Percentiles rank a stretch among this genome's conserved stretches.
phyloP scores from a whole-genome alignment of 2,888 invertebrate genomes.

The Hoplodrina ambigua region DNA sequence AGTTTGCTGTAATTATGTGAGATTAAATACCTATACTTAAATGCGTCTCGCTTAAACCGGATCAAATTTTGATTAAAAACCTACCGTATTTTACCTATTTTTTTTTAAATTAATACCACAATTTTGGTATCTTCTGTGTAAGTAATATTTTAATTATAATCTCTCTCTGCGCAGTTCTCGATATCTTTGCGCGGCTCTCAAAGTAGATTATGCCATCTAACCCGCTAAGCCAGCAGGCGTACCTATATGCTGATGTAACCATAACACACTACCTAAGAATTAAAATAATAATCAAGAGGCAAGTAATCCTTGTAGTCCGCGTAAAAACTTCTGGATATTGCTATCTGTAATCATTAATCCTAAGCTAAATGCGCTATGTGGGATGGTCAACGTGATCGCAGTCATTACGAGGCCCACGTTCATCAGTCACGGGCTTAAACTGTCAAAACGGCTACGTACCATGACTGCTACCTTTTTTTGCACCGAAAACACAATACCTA shows the following conservation, averaged over 20 bases:
- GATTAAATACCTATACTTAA: constrained; percentile 15
- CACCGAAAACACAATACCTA: constrained; percentile 17
- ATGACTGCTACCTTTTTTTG: constrained; percentile 11
- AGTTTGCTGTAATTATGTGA: constrained; percentile 10
- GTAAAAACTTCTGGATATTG: too few species aligned
- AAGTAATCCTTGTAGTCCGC: neutral
- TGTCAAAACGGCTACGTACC: constrained; percentile 2
- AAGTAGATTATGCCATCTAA: neutral
- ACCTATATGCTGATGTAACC: neutral
- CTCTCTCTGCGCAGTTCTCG: too few species aligned
- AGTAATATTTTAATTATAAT: too few species aligned
- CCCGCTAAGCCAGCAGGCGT: neutral
- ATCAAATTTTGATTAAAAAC: constrained; percentile 4
- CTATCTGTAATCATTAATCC: neutral
- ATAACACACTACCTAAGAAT: neutral
- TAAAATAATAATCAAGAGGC: neutral
- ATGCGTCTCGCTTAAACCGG: constrained; percentile 21
- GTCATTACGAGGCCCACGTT: constrained; percentile 1
- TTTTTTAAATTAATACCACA: too few species aligned
- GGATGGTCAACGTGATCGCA: neutral
- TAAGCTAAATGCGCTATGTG: neutral
- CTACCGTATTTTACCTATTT: too few species aligned
- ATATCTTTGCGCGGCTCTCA: too few species aligned
- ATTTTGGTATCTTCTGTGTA: too few species aligned
- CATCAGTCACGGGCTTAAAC: neutral